phyloP scores from a whole-genome alignment of 2,113 vertebrate species.

The Ctenomys sociabilis region DNA sequence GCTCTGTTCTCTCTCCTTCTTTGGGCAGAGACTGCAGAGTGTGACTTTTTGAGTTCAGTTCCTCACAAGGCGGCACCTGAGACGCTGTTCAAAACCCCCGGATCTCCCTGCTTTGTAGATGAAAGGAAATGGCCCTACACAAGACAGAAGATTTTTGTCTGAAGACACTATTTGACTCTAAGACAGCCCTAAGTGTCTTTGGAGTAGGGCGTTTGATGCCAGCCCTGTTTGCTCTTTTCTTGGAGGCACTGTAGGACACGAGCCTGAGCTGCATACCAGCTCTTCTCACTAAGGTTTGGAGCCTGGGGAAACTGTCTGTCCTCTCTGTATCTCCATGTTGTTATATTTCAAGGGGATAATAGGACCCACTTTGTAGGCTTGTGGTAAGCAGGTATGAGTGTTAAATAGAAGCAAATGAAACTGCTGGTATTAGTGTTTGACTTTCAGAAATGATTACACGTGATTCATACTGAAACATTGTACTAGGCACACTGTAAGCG shows the following conservation, averaged over 20 bases:
- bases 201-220: neutral
- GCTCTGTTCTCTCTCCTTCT: slow-evolving; percentile 41
- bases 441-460: neutral
- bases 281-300: neutral
- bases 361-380: neutral
- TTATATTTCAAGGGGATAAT: neutral
- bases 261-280: neutral
- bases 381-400: neutral
- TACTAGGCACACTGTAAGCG: neutral
- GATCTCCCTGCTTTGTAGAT: rapidly evolving
- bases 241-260: neutral
- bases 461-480: neutral
- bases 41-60: neutral
- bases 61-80: neutral
- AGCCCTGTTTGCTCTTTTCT: neutral
- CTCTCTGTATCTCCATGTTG: neutral
- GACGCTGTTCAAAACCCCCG: neutral
- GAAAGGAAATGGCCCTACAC: neutral
- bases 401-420: neutral
- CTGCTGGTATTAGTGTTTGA: neutral
- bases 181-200: neutral
- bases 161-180: neutral
- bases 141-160: neutral
- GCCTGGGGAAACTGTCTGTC: neutral
- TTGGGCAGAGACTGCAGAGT: neutral